Base-by-base conservation (phyloP, 2,797 vertebrate species). In the Cyprinella venusta region DNA sequence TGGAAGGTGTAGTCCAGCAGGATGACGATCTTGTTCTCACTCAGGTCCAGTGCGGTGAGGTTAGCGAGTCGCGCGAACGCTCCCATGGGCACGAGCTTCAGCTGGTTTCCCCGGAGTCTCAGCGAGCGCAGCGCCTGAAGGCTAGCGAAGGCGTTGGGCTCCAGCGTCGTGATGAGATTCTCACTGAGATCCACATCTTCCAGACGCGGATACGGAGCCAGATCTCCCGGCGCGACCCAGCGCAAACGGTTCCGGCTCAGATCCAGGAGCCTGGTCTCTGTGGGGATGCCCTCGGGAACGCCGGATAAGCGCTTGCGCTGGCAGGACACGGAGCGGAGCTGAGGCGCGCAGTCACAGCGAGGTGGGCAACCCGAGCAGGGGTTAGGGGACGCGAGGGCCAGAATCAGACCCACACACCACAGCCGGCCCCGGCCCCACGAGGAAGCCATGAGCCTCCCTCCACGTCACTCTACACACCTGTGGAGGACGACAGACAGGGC, bases 111-210 rank as follows among this genome's bases (percentile, higher is more conserved):
- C 0, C 96, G 92, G 67, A 99, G 93, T 86, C 95, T 94, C 89
- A 99, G 90, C 36, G 94, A 93, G 85, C 95, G 97, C 82, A 99
- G 95, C 91, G 91, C 93, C 64, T 95, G 95, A 12, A 99, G 94
- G 89, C 94, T 92, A 89, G 95, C 93, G 56, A 99, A 99, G 91
- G 98, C 97, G 1, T 98, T 98, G 0, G 97, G 96, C 92, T 99
- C 97, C 90, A 99, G 94, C 13, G 96, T 96, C 82, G 95, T 92
- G 56, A 99, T 97, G 79, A 96, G 93, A 91, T 99, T 99, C 91
- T 99, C 98, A 1, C 97, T 99, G 75, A 99, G 94, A 86, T 99
- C 97, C 84, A 99, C 92, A 88, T 99, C 97, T 89, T 99, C 98
- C 86, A 99, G 94, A 33, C 92, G 92, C 0, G 97, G 97, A 84